Base-by-base conservation (phyloP, 2,888 invertebrate genomes). In the Chalcis sispes region DNA sequence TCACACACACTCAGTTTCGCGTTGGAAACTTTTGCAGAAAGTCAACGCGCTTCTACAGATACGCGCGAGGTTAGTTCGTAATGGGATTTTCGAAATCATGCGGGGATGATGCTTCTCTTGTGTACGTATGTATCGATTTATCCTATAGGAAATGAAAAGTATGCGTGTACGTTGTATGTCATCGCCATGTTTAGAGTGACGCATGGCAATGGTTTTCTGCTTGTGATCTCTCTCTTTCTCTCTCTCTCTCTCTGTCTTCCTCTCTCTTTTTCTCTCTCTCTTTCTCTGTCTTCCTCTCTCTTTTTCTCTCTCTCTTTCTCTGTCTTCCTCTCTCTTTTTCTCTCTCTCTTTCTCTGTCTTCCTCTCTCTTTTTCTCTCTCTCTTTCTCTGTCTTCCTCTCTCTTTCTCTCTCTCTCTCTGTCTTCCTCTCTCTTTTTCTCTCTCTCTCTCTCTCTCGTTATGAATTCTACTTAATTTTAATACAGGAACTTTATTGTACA, bases 71-170 rank as follows among this genome's bases (percentile, higher is more conserved):
- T 84, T 85, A 85, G 85, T 86, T 86, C 82, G 84, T 87, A 87
- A 87, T 87, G 87, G 86, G 86, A 86, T 86, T 87, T 86, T 85
- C 85, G 81, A 81, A 72, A 79, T 79, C 70, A 80, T 77, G 62
- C 29, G 59, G 78, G 80, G 78, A 59, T 32, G 48, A n/a, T 10
- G 72, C 59, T 59, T 66, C 54, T 66, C 61, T 42, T 25, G 27
- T 74, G 20, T 15, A 50, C 18, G 36, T 79, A 78, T 80, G 79
- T 80, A 81, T 82, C 80, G 82, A 81, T 80, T 80, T 75, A 77
- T 75, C 69, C 77, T 79, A 77, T 77, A 72, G 80, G 62, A 79
- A 78, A 52, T 42, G 67, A 23, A 59, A 48, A 66, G 50, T 46
- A 62, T 54, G 52, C 10, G 13, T n/a, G 42, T 13, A 1, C 1